Conservation (phyloP, 2,797 vertebrate genomes). For the Coranthus polyacanthus region DNA sequence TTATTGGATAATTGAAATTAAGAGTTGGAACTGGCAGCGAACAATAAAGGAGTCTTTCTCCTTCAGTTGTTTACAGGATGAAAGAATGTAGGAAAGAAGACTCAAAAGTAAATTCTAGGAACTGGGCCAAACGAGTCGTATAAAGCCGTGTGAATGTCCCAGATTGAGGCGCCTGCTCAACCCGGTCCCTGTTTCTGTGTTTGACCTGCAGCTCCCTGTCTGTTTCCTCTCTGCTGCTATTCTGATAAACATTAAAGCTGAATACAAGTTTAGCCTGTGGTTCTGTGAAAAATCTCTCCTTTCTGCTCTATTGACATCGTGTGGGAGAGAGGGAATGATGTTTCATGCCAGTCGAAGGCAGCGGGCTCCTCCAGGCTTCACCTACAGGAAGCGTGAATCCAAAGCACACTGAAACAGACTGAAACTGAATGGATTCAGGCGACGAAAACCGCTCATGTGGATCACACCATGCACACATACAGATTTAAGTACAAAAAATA, state of each 20-base stretch:
- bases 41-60: neutral
- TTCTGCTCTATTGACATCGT: constrained; percentile 55
- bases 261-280: constrained; percentile 55
- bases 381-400: constrained; percentile 40
- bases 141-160: constrained; percentile 21
- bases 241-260: constrained; percentile 57
- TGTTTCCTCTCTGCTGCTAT: constrained; percentile 39
- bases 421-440: constrained; percentile 44
- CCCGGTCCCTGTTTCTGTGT: constrained; percentile 2
- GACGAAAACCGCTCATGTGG: neutral
- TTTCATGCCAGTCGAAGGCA: constrained; percentile 49
- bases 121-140: constrained; percentile 2
- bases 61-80: neutral
- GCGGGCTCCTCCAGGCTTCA: constrained; percentile 39
- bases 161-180: neutral
- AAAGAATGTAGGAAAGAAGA: neutral
- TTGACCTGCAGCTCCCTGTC: constrained; percentile 47
- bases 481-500: neutral
- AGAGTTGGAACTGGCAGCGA: too few relatives aligned
- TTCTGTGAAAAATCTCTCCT: constrained; percentile 55
- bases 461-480: neutral
- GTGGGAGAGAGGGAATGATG: constrained; percentile 49
- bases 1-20: too few relatives aligned
- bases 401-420: constrained; percentile 37
- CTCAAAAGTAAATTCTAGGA: constrained; percentile 4